phyloP scores from a whole-genome alignment of 1,140 invertebrate genomes.

The Oryctes rhinoceros region DNA sequence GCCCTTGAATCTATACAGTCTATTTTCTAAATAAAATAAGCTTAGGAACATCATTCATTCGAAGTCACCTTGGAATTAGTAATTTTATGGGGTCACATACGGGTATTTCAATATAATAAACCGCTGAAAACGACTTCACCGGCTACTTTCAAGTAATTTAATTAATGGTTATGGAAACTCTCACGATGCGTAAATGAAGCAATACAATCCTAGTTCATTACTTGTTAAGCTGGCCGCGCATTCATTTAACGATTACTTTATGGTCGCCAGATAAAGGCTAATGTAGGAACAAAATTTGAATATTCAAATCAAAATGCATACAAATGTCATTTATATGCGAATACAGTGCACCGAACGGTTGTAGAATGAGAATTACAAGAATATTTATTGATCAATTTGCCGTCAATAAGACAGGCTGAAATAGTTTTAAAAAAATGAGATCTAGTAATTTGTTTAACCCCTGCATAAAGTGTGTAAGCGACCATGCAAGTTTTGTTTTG shows the following conservation, averaged over 20 bases:
- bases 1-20: no score
- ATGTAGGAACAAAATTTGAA: slow-evolving; percentile 28
- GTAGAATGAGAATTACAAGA: background rate
- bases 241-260: slow-evolving; percentile 17
- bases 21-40: no score
- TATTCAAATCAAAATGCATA: slow-evolving; percentile 12
- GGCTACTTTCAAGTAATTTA: background rate
- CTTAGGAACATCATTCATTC: no score
- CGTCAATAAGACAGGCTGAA: background rate
- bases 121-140: background rate
- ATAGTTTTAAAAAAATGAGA: background rate
- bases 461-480: no score
- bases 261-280: slow-evolving; percentile 11
- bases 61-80: no score
- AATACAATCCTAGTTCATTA: slow-evolving; percentile 20
- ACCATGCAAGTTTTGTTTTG: no score
- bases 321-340: slow-evolving; percentile 28
- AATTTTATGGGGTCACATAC: no score
- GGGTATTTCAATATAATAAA: background rate
- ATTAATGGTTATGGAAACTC: slow-evolving; percentile 25
- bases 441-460: background rate
- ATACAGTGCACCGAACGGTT: background rate
- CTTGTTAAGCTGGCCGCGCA: slow-evolving; percentile 3
- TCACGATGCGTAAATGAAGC: slow-evolving; percentile 26
- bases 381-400: slow-evolving; percentile 19